Evolutionary conservation across 2,113 vertebrate genomes (phyloP), one percentile per base, ranked within the genome.

Genomic region (Tichodroma muraria): DNA sequence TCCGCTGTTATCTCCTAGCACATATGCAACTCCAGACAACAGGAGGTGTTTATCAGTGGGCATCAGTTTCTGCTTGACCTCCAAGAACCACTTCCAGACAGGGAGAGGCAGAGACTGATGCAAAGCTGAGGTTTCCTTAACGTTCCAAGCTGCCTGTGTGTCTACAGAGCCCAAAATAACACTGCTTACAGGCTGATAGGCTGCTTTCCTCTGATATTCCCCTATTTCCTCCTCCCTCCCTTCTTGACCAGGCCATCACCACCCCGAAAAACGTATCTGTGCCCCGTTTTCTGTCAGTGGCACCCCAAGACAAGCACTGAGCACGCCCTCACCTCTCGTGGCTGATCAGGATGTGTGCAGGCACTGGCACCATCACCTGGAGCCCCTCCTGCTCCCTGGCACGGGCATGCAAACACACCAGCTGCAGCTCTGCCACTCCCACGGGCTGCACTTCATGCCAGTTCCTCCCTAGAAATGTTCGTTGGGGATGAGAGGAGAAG

Each of bases 381-480:
- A 97, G 8, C 15, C 91, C 88, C 8, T 97, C 98, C 7, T 96
- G 97, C 75, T 98, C 98, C 80, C 96, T 98, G 92, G 99, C 98
- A 42, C 95, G 98, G 6, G 97, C 99, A 0, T 98, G 98, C 47
- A 99, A 95, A 78, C 99, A 98, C 79, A 99, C 94, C 13, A 98
- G 93, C 78, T 98, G 98, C 45, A 99, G 98, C 45, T 99, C 98
- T 12, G 97, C 90, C 64, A 98, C 96, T 57, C 97, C 98, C 5
- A 98, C 92, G 17, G 97, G 98, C 20, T 98, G 98, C 68, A 99
- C 98, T 37, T 98, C 98, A 8, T 97, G 98, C 99, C 99, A 99
- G 23, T 95, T 98, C 89, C 98, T 98, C 87, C 96, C 98, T 98
- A 8, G 86, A 79, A 92, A 83, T 5, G 7, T 66, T 42, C 0